These are phyloP conservation scores for Uria aalge DNA, from an alignment of 2,113 vertebrate genomes.

Conservation along the genomic window DNA sequence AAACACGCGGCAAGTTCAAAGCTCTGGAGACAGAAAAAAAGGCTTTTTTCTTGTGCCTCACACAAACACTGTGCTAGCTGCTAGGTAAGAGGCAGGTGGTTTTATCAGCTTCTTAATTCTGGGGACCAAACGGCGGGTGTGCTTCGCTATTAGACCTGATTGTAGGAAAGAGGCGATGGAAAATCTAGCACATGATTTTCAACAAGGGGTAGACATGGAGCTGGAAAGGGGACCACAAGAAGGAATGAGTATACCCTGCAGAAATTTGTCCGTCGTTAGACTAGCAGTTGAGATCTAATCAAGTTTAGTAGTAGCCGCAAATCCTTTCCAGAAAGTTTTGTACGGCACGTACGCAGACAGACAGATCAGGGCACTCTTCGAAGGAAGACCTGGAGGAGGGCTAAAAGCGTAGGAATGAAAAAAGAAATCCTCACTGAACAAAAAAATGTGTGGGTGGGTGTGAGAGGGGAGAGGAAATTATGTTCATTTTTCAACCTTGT, in stretches of 20 bases:
- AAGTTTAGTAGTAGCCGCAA: not conserved
- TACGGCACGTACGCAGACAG: not conserved
- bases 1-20: not conserved
- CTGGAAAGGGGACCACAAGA: not conserved
- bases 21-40: not conserved
- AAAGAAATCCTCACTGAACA: not conserved
- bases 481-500: not conserved
- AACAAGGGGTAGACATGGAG: not conserved
- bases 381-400: not conserved
- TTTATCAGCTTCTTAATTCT: not conserved
- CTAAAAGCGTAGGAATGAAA: not conserved
- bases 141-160: not conserved
- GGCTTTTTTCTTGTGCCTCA: not conserved
- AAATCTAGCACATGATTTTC: not conserved
- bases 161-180: not conserved
- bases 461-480: not conserved
- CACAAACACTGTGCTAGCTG: not conserved
- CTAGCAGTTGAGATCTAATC: not conserved
- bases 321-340: not conserved
- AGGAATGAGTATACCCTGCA: not conserved
- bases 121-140: rapidly evolving
- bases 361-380: not conserved
- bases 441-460: not conserved
- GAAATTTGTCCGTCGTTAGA: not conserved
- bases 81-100: not conserved